Base-by-base conservation (phyloP, 2,888 invertebrate species). In the Microctonus brassicae region DNA sequence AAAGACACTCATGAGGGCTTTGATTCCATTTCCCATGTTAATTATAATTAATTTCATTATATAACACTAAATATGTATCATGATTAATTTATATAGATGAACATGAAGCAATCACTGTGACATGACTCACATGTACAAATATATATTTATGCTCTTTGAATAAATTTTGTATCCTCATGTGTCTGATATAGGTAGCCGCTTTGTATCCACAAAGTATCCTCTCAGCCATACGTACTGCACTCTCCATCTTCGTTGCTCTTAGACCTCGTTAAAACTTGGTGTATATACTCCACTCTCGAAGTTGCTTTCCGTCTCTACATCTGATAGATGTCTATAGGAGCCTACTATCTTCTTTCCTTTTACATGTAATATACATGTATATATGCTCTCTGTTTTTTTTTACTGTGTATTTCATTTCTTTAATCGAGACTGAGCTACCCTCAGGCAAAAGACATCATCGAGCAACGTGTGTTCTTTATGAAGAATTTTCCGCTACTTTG, bases 221-320 rank as follows among this genome's bases (percentile, higher is more conserved):
- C 73, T 73, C 61, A 63, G 61, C 73, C 72, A 70, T 75, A 74
- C 69, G 72, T 73, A 66, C 75, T 75, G 72, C 72, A 75, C 76
- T 73, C 68, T 53, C n/a, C n/a, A n/a, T n/a, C 26, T 17, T 47
- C n/a, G 4, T 42, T 58, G 42, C 39, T 42, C 36, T 70, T 77
- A 75, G 76, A 79, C 73, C 80, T 81, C 80, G 79, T 81, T 81
- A 81, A 81, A 81, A 78, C 78, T 80, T 79, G 78, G 78, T 71
- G 78, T 71, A 63, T 36, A 71, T 79, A 76, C 78, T 73, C 72
- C 66, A 64, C 75, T 73, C 69, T 67, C 70, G 13, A 33, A 55
- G 72, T 68, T 76, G 60, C 62, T 70, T 57, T 53, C 61, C 53
- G 53, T 65, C 24, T 33, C 64, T 24, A 47, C 24, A 42, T 13